Percentiles rank a stretch among this genome's conserved stretches.
Evolutionary conservation across 1,140 invertebrate genomes (phyloP).

Genomic region (Cyclina sinensis): DNA sequence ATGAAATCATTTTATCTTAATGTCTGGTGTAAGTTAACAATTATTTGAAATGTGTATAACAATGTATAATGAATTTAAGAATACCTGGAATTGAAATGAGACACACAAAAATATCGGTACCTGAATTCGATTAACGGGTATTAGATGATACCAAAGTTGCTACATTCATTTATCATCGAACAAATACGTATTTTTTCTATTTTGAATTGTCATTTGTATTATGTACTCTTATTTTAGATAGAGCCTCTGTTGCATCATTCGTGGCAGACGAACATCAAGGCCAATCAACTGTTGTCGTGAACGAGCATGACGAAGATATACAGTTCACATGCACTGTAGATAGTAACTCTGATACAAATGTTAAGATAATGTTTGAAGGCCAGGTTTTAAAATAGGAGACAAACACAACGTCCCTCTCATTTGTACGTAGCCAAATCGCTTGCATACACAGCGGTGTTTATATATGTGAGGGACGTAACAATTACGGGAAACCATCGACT

Average conservation of each 20-base stretch:
- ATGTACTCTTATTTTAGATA: not conserved
- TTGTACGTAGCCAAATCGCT: not conserved
- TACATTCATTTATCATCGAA: no score
- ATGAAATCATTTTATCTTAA: not conserved
- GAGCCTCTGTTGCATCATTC: not conserved
- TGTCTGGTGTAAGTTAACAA: not conserved
- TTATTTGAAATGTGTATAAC: no score
- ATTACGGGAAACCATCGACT: not conserved
- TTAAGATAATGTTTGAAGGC: not conserved
- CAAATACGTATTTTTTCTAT: no score
- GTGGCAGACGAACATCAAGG: not conserved
- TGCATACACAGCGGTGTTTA: not conserved
- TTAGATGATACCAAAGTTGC: no score
- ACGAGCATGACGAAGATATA: not conserved
- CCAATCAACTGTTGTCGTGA: not conserved
- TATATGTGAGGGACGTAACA: not conserved
- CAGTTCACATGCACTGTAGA: not conserved
- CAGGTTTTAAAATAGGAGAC: not conserved
- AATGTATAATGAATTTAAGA: no score
- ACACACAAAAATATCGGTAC: no score
- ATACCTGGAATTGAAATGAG: no score
- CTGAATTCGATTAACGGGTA: no score
- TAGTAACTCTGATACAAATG: not conserved
- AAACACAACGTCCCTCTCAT: not conserved
- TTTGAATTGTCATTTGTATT: no score